A percentile compares a stretch with the other conserved stretches of the same genome.
phyloP scores from a whole-genome alignment of 2,888 invertebrate genomes.

The Hyposoter dolosus region DNA sequence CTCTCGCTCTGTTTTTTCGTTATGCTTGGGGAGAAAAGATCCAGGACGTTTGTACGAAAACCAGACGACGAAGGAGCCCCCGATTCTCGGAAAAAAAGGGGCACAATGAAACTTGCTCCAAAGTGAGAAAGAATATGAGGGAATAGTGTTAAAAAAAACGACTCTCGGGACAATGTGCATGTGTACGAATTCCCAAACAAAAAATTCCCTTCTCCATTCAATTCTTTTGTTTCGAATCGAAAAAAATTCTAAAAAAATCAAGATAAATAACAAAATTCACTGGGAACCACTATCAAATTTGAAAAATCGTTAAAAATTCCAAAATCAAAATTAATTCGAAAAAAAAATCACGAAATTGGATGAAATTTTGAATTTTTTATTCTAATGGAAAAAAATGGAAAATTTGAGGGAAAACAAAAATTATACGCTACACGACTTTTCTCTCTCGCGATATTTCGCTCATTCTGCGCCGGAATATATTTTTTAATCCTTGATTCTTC shows the following conservation, averaged over 20 bases:
- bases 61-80: conserved; percentile 61
- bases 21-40: conserved; percentile 12
- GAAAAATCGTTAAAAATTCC: neutral
- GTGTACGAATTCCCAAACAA: neutral
- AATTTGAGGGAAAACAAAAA: neutral
- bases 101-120: conserved; percentile 58
- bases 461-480: neutral
- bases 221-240: neutral
- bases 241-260: conserved; percentile 20
- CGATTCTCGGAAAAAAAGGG: conserved; percentile 57
- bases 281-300: too few species aligned
- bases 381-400: neutral
- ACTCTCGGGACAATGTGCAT: neutral
- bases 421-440: neutral
- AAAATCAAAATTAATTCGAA: conserved; percentile 31
- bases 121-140: conserved; percentile 45
- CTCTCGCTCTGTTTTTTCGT: conserved; percentile 3
- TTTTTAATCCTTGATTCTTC: conserved; percentile 6
- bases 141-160: conserved; percentile 47
- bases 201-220: neutral
- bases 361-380: neutral
- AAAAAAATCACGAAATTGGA: neutral
- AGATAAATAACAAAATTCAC: neutral
- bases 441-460: neutral
- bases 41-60: conserved; percentile 56